These are phyloP conservation scores for Limnothrissa miodon DNA, from an alignment of 2,113 vertebrate species.

Conservation along the genomic window DNA sequence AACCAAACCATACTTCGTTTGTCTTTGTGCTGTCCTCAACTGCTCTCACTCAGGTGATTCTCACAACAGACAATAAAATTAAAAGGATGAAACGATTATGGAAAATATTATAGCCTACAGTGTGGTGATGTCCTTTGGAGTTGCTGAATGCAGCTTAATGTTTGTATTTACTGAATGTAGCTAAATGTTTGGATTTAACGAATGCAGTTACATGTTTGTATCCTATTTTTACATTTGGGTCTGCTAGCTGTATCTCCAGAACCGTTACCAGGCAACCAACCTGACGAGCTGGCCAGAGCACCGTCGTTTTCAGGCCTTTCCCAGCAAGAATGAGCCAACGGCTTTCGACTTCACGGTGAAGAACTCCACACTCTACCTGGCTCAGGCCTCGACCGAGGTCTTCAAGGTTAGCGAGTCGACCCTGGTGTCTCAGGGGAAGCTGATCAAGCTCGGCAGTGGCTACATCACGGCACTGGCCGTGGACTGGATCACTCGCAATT, in stretches of 20 bases:
- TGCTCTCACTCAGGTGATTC: slow-evolving; percentile 73
- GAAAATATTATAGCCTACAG: background rate
- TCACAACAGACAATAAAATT: background rate
- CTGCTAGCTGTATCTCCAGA: slow-evolving; percentile 79
- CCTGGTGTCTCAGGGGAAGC: slow-evolving; percentile 60
- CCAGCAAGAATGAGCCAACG: slow-evolving; percentile 63
- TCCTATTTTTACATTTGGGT: background rate
- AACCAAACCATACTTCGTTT: slow-evolving; percentile 67
- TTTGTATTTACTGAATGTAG: background rate
- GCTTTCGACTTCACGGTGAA: slow-evolving; percentile 76
- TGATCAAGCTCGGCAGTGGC: slow-evolving; percentile 68
- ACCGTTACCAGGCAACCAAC: slow-evolving; percentile 47
- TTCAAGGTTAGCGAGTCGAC: slow-evolving; percentile 69
- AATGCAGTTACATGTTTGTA: no score
- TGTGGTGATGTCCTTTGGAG: background rate
- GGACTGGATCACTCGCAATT: slow-evolving; percentile 82
- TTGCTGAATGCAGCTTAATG: background rate
- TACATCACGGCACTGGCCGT: slow-evolving; percentile 73
- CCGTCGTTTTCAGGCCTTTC: slow-evolving; percentile 60
- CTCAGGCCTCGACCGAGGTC: slow-evolving; percentile 62
- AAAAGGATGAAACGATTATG: background rate
- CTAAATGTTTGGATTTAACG: background rate
- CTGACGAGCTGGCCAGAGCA: slow-evolving; percentile 62
- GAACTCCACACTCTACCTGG: slow-evolving; percentile 74
- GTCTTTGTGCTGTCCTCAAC: slow-evolving; percentile 70